A percentile compares a stretch with the other conserved stretches of the same genome.
phyloP scores from a whole-genome alignment of 2,888 invertebrate species.

The Aporophyla nigra region DNA sequence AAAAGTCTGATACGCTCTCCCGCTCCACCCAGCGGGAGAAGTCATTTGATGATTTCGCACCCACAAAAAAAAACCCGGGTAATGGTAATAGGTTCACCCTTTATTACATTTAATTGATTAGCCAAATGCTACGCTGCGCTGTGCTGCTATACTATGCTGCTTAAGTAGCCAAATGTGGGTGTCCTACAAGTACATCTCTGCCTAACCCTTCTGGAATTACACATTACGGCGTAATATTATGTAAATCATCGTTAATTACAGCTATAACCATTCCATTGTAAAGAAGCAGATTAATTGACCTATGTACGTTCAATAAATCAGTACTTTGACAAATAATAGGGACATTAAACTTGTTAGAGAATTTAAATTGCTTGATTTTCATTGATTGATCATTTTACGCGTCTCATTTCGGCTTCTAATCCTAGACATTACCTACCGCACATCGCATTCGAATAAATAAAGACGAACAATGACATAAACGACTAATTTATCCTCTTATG shows the following conservation, averaged over 20 bases:
- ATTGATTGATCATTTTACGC: constrained; percentile 20
- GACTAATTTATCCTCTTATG: constrained; percentile 22
- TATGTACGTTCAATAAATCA: constrained; percentile 3
- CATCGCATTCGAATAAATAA: constrained; percentile 7
- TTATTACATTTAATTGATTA: too few relatives aligned
- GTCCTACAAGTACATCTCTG: neutral
- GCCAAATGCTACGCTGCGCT: too few relatives aligned
- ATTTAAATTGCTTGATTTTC: constrained; percentile 45
- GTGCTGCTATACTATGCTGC: too few relatives aligned
- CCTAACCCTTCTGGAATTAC: too few relatives aligned
- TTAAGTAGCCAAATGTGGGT: neutral
- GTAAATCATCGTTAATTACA: neutral
- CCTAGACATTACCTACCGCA: constrained; percentile 2
- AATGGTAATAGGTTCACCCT: too few relatives aligned
- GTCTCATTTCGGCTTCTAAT: neutral
- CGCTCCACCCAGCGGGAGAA: too few relatives aligned
- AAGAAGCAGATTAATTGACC: constrained; percentile 26
- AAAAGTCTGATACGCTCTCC: too few relatives aligned
- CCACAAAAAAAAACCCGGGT: too few relatives aligned
- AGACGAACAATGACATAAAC: neutral
- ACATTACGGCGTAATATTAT: too few relatives aligned
- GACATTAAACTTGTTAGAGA: constrained; percentile 33
- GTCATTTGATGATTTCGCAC: too few relatives aligned
- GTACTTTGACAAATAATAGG: neutral
- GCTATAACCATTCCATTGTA: constrained; percentile 4